Base-by-base conservation (phyloP, 2,888 invertebrate species). In the Hecatera dysodea region DNA sequence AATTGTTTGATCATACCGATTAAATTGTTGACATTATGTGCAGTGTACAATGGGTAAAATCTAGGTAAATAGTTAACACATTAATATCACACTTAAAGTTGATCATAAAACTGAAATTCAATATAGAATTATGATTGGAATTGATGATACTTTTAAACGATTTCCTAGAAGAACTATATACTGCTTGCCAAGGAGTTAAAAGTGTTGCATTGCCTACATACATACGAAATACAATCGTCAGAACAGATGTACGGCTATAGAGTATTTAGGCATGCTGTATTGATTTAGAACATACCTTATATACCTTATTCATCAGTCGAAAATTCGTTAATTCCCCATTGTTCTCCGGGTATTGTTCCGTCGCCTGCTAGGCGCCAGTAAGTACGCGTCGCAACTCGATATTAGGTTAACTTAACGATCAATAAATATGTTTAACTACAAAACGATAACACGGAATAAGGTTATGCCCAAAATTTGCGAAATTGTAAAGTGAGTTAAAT, bases 321-420 rank as follows among this genome's bases (percentile, higher is more conserved):
- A 82, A 84, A 84, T 81, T 81, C 61, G 81, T 81, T 71, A 73
- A 83, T 80, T 82, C 67, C 75, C 76, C 65, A 83, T 84, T 84
- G 80, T 83, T 84, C 83, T 75, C 52, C 29, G 39, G 62, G 71
- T 80, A 80, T 80, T 83, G 83, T 83, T 79, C 61, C 61, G 80
- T 56, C 75, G 83, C 65, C 75, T 19, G 60, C 29, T 56, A 73
- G 85, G 85, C 85, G 85, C 85, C 85, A 75, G 65, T 77, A 72
- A 77, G 67, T 73, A 74, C 69, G 76, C 83, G 85, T 73, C 81
- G 85, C 70, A 84, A 83, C 78, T 71, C 72, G 83, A 85, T 85
- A 85, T 83, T 80, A 75, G 79, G 70, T 75, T 78, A 78, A 75
- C 76, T 73, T 81, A 75, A 81, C 65, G 69, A 80, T 79, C 82